Conservation (phyloP, 2,797 vertebrate genomes). For the Gymnoscopelus braueri region DNA sequence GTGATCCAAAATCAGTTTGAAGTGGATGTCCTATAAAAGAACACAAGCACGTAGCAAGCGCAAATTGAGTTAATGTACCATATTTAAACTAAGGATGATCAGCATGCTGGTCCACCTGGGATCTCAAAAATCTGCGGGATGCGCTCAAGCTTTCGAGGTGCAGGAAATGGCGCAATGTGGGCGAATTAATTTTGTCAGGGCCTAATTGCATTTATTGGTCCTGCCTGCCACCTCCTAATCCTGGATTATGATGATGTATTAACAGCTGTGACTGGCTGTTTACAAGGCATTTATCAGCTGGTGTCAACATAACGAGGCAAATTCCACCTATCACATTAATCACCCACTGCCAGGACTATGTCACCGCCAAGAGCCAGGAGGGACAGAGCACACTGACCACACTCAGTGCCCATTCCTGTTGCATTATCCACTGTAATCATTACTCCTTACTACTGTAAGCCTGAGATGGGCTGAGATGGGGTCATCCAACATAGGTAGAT, state of each 20-base stretch:
- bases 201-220: conserved; percentile 86
- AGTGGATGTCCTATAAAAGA: conserved; percentile 49
- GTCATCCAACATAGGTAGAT: conserved; percentile 49
- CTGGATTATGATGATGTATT: conserved; percentile 88
- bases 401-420: conserved; percentile 50
- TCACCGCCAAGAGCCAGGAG: conserved; percentile 65
- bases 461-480: conserved; percentile 31
- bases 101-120: conserved; percentile 26
- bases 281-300: conserved; percentile 86
- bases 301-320: conserved; percentile 84
- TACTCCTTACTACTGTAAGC: conserved; percentile 54
- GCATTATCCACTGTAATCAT: conserved; percentile 67
- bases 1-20: conserved; percentile 25
- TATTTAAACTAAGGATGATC: conserved; percentile 51
- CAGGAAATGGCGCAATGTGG: conserved; percentile 63
- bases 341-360: conserved; percentile 76
- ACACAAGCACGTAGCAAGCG: conserved; percentile 16
- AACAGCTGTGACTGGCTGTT: conserved; percentile 85
- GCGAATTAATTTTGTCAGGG: conserved; percentile 80
- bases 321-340: conserved; percentile 85
- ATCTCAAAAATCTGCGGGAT: conserved; percentile 36
- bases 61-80: conserved; percentile 53
- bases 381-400: conserved; percentile 49
- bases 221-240: conserved; percentile 84
- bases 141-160: conserved; percentile 52